Evolutionary conservation across 2,888 invertebrate genomes (phyloP).

Genomic region (Prosapia bicincta): DNA sequence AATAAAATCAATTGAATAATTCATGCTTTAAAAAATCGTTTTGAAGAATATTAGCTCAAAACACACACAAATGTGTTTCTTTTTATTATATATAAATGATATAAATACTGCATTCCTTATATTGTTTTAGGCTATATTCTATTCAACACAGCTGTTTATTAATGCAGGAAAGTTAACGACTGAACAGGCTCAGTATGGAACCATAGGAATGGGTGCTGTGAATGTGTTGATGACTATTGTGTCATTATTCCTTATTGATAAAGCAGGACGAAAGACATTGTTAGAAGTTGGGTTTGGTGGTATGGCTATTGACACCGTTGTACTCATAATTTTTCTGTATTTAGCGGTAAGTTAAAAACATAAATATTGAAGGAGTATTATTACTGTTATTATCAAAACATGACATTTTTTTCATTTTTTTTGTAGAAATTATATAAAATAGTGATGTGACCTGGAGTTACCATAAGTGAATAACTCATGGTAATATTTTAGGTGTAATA

Average conservation of each 20-base stretch:
- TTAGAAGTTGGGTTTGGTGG: slow-evolving; percentile 73
- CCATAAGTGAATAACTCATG: too few species aligned
- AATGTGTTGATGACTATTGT: slow-evolving; percentile 84
- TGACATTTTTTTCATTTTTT: too few species aligned
- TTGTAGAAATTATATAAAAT: too few species aligned
- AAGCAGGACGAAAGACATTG: slow-evolving; percentile 76
- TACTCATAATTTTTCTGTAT: slow-evolving; percentile 61
- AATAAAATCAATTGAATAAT: too few species aligned
- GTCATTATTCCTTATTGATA: slow-evolving; percentile 75
- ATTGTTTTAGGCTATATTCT: slow-evolving; percentile 54
- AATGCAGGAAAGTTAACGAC: slow-evolving; percentile 58
- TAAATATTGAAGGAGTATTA: too few species aligned
- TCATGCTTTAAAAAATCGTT: too few species aligned
- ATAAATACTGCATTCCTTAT: background rate
- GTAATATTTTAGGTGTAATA: too few species aligned
- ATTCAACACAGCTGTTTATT: slow-evolving; percentile 75
- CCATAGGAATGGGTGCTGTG: slow-evolving; percentile 77
- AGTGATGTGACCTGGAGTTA: too few species aligned
- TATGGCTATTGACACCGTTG: slow-evolving; percentile 67
- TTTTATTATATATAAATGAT: too few species aligned
- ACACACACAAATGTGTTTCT: too few species aligned
- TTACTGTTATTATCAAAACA: too few species aligned
- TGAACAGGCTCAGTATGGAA: slow-evolving; percentile 68
- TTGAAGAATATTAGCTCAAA: too few species aligned
- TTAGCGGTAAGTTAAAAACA: slow-evolving; percentile 38